These are phyloP conservation scores for Papilio machaon DNA, from an alignment of 1,140 invertebrate genomes.

Conservation along the genomic window DNA sequence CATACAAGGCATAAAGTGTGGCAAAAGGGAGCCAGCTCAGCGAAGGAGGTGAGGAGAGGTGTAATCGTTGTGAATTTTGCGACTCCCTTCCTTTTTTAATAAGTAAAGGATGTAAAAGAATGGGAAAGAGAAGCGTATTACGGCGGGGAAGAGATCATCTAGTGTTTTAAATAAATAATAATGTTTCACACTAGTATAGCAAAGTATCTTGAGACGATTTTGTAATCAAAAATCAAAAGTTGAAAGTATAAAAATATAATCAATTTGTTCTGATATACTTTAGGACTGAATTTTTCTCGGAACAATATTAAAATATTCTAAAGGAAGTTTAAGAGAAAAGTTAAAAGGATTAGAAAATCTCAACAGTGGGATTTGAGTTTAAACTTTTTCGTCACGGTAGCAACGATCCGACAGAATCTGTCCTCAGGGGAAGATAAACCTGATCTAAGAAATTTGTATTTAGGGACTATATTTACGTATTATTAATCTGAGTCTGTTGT, in stretches of 20 bases:
- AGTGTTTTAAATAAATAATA: no score
- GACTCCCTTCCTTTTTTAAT: no score
- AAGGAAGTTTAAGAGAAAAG: background rate
- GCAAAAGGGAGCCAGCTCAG: no score
- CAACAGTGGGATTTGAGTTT: slow-evolving; percentile 22
- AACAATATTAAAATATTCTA: background rate
- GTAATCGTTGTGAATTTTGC: no score
- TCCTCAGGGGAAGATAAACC: slow-evolving; percentile 6
- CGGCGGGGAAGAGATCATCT: no score
- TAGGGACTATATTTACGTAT: slow-evolving; percentile 15
- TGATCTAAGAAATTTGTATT: slow-evolving; percentile 20
- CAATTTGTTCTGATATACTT: background rate
- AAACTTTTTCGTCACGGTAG: slow-evolving; percentile 20
- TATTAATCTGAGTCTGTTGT: background rate
- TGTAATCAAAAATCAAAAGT: background rate
- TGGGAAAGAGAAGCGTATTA: no score
- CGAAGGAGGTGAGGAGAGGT: no score
- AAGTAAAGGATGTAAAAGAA: no score
- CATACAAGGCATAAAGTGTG: no score
- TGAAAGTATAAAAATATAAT: background rate
- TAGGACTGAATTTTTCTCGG: background rate
- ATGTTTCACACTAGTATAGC: no score
- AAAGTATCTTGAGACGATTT: background rate
- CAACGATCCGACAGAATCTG: slow-evolving; percentile 12
- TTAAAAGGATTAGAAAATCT: slow-evolving; percentile 22